Percentiles rank a stretch among this genome's conserved stretches.
Evolutionary conservation across 2,797 vertebrate genomes (phyloP).

Genomic region (Rhinichthys osculus): DNA sequence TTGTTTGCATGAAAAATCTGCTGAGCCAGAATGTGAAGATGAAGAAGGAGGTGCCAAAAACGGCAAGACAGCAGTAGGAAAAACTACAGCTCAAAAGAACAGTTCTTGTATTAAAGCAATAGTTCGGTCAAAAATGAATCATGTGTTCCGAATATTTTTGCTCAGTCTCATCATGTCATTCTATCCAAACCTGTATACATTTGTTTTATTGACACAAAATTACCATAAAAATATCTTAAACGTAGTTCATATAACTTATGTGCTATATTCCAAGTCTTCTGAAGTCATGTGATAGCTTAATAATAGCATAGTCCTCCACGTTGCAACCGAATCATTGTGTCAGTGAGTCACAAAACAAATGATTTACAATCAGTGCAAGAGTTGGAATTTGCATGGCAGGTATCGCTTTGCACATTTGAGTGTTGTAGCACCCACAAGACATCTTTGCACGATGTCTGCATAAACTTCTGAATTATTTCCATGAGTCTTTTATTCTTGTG

Average conservation of each 20-base stretch:
- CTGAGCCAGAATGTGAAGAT: conserved; percentile 1
- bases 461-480: conserved; percentile 24
- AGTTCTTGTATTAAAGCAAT: not conserved
- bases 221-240: not conserved
- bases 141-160: not conserved
- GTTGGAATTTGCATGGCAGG: not conserved
- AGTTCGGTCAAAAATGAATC: not conserved
- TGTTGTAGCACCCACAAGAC: not conserved
- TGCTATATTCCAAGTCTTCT: no score
- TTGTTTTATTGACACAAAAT: not conserved
- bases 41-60: conserved; percentile 18
- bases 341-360: no score
- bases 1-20: conserved; percentile 32
- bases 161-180: not conserved
- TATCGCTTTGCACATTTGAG: not conserved
- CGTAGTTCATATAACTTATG: no score
- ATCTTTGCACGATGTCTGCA: not conserved
- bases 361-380: not conserved
- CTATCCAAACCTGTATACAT: not conserved
- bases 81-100: not conserved
- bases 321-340: no score
- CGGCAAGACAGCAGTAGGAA: conserved; percentile 8
- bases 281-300: no score
- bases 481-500: conserved; percentile 7
- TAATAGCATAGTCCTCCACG: no score